phyloP scores from a whole-genome alignment of 2,888 invertebrate species.

The Podotricha telesiphe region DNA sequence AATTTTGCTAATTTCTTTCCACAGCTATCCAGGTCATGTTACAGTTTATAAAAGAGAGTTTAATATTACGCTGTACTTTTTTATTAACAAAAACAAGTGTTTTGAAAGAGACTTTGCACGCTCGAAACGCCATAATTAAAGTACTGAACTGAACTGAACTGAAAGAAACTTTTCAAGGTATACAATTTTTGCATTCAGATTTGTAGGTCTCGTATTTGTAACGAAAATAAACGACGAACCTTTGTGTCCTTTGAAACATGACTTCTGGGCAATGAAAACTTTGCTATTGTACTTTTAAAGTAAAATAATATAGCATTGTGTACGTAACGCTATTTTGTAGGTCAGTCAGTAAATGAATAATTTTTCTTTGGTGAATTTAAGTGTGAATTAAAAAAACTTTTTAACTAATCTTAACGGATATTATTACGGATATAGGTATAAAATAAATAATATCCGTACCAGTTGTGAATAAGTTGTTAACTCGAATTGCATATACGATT shows the following conservation, averaged over 20 bases:
- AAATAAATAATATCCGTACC: too few relatives aligned
- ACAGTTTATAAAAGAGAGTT: conserved; percentile 7
- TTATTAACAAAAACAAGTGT: neutral
- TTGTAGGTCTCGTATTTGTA: neutral
- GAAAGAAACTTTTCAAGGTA: too few relatives aligned
- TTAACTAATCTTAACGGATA: too few relatives aligned
- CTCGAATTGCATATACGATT: too few relatives aligned
- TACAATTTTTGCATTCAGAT: too few relatives aligned
- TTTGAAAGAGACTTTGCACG: neutral
- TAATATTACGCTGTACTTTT: neutral
- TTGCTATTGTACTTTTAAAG: neutral
- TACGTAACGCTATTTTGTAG: conserved; percentile 10
- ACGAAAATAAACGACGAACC: conserved; percentile 11
- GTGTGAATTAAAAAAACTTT: too few relatives aligned
- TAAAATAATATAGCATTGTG: neutral
- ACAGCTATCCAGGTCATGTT: conserved; percentile 4
- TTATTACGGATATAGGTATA: too few relatives aligned
- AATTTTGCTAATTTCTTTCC: neutral
- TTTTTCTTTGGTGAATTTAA: neutral
- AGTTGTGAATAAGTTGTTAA: too few relatives aligned
- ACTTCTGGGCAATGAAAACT: neutral
- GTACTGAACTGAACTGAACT: too few relatives aligned
- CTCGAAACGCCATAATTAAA: too few relatives aligned
- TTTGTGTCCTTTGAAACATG: conserved; percentile 17
- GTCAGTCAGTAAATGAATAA: conserved; percentile 3